Percentiles rank a stretch among this genome's conserved stretches.
Conservation (phyloP, 2,113 vertebrate species). For the Bolborhynchus lineola region DNA sequence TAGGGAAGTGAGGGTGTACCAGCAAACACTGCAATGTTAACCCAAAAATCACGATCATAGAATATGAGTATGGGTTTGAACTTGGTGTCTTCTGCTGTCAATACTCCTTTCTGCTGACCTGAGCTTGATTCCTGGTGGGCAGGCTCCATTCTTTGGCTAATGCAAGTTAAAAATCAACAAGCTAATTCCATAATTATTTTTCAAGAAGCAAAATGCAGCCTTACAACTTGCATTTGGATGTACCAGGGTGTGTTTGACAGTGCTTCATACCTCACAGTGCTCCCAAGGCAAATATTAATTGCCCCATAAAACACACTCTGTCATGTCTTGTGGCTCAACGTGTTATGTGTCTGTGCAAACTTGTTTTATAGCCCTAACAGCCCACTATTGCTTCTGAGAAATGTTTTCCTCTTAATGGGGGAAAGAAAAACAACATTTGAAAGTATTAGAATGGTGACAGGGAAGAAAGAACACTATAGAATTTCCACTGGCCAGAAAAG, state of each 20-base stretch:
- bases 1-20: neutral
- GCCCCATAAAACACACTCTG: conserved; percentile 59
- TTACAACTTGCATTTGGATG: neutral
- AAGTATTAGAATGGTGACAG: conserved; percentile 19
- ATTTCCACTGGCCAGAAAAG: conserved; percentile 7
- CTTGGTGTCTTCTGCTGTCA: neutral
- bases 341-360: conserved; percentile 46
- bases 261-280: neutral
- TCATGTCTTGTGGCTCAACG: conserved; percentile 27
- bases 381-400: conserved; percentile 43
- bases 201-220: conserved; percentile 8
- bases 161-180: neutral
- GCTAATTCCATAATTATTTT: conserved; percentile 7
- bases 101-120: neutral
- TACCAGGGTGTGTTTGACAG: conserved; percentile 16
- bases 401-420: conserved; percentile 30
- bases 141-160: neutral
- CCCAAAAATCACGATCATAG: neutral
- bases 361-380: conserved; percentile 56
- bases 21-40: neutral
- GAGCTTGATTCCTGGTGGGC: neutral
- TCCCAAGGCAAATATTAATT: conserved; percentile 60
- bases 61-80: neutral
- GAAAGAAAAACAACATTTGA: conserved; percentile 48
- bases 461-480: conserved; percentile 30